Percentiles rank a stretch among this genome's conserved stretches.
Conservation (phyloP, 2,113 vertebrate genomes). For the Bubo bubo region DNA sequence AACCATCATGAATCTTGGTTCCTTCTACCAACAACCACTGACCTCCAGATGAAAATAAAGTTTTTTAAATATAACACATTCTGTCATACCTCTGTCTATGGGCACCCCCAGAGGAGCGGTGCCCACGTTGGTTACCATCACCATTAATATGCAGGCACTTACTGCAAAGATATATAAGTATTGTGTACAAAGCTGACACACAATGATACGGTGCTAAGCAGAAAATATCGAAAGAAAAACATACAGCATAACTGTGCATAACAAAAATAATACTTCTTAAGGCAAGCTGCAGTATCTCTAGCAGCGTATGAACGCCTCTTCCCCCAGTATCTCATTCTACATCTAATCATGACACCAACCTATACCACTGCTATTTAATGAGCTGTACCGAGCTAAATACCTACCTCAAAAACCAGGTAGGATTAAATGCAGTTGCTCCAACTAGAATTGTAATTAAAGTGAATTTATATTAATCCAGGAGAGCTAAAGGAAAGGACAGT, state of each 20-base stretch:
- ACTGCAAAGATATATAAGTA: background rate
- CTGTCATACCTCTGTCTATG: rapidly evolving
- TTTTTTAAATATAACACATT: rapidly evolving
- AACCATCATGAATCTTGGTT: rapidly evolving
- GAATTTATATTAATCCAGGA: slow-evolving; percentile 68
- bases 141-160: rapidly evolving
- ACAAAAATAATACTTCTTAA: background rate
- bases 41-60: background rate
- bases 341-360: background rate
- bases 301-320: background rate
- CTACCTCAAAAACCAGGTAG: background rate
- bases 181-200: background rate
- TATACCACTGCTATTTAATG: background rate
- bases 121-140: rapidly evolving
- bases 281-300: background rate
- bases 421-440: slow-evolving; percentile 53
- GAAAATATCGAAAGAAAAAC: background rate
- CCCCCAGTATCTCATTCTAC: background rate
- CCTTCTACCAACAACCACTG: rapidly evolving
- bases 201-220: rapidly evolving
- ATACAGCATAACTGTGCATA: background rate
- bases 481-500: slow-evolving; percentile 69
- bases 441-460: slow-evolving; percentile 69
- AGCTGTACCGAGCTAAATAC: background rate
- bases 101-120: background rate